Evolutionary conservation across 2,797 vertebrate genomes (phyloP), one percentile per base, ranked within the genome.

Genomic region (Etheostoma perlongum): DNA sequence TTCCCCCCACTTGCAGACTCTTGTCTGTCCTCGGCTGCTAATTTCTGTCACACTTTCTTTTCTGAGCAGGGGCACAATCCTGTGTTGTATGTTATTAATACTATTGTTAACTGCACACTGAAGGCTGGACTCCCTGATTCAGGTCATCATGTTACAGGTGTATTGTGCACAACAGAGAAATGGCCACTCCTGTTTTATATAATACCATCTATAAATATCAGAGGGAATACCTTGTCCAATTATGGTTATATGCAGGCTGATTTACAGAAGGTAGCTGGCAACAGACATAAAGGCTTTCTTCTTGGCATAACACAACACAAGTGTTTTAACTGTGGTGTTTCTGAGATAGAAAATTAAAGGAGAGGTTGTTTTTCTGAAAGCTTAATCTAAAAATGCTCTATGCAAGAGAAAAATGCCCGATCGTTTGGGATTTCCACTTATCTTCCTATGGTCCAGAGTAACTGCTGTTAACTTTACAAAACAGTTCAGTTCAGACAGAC

Each of bases 41-140:
- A 96, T 96, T 91, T 88, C 70, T 90, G 90, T 96, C 95, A 92
- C 81, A 89, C 88, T 95, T 93, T 94, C 91, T 94, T 85, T 68
- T 76, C 68, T 74, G 77, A 72, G 78, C 88, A 59, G 70, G 53
- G 76, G 49, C 78, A 40, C 69, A 42, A 36, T 85, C 66, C 78
- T 65, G 80, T 65, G 88, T 83, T 85, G 76, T 68, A 75, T 90
- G 93, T 92, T 93, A 94, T 93, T 93, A 93, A 93, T 93, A 93
- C 90, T 90, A 92, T 93, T 93, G 93, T 93, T 92, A 94, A 93
- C 88, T 77, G 86, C 90, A 90, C 80, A 86, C 81, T 88, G 90
- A 92, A 93, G 92, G 93, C 84, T 91, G 86, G 27, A 72, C 46
- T 0, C 74, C 54, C 71, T 51, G 65, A 85, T 80, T 83, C 81